Evolutionary conservation across 2,888 invertebrate genomes (phyloP), one percentile per base, ranked within the genome.

Genomic region (Melieria picta): DNA sequence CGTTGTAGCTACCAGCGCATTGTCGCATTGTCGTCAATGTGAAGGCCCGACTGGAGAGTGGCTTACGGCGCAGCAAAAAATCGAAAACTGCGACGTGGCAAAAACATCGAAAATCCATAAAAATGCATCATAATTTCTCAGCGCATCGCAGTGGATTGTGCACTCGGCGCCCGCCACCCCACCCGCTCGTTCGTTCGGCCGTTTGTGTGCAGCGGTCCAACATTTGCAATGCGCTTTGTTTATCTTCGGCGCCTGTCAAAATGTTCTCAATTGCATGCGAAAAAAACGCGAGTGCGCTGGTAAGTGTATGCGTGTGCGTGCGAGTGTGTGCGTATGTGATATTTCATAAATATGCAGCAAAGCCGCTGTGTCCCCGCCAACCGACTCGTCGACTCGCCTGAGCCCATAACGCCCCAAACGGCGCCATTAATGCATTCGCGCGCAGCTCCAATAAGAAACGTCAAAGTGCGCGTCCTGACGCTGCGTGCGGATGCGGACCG

Each of bases 51-150:
- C 6, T 5, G 65, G 30, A 72, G 66, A 16, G 43, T 48, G 45
- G 65, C 30, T 30, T 30, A 30, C 30, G 30, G 30, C 30, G 30
- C 30, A 30, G 2, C n/a, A 66, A 74, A 72, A 75, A 74, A 45
- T 16, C 42, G 57, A 43, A 66, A 72, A 73, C 73, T 73, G 71
- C 58, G 56, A 64, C 63, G 69, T 68, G 77, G 79, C 77, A 82
- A 81, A 85, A 85, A 86, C 86, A 84, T 81, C 78, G 81, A 87
- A 86, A 85, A 82, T 83, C 85, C 86, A 86, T 85, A 86, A 86
- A 86, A 86, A 85, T 86, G 85, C 85, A 86, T 85, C 85, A 85
- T 85, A 82, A 84, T 84, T 86, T 85, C 79, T 72, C 74, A 74
- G 72, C 71, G 76, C 75, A 73, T 72, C 68, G 70, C 52, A 58